Percentiles rank a stretch among this genome's conserved stretches.
Conservation (phyloP, 2,888 invertebrate species). For the Opisthograptis luteolata region DNA sequence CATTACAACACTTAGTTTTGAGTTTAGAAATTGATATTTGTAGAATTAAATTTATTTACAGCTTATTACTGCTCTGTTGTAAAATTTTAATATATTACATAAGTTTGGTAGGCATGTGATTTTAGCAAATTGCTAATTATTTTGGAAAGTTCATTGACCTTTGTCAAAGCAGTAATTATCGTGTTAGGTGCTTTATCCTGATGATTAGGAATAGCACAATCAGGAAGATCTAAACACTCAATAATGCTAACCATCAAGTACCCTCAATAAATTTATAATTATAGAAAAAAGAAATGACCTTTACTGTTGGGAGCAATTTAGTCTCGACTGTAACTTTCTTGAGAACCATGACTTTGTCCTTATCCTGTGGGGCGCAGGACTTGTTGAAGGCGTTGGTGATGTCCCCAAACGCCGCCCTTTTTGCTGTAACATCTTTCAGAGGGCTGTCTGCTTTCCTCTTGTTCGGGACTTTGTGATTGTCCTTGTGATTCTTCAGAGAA, state of each 20-base stretch:
- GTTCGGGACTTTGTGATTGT: conserved; percentile 79
- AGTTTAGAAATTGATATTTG: no score
- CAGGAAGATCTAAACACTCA: no score
- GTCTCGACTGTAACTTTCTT: conserved; percentile 81
- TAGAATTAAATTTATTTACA: no score
- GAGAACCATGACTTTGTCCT: conserved; percentile 66
- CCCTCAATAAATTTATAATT: conserved; percentile 42
- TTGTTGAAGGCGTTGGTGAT: conserved; percentile 89
- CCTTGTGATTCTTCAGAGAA: conserved; percentile 74
- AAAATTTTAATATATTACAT: no score
- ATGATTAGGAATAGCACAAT: no score
- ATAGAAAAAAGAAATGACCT: conserved; percentile 56
- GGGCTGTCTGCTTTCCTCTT: conserved; percentile 94
- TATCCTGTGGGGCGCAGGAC: conserved; percentile 63
- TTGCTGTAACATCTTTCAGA: conserved; percentile 88
- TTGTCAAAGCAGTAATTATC: no score
- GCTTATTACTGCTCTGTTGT: no score
- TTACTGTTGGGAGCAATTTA: conserved; percentile 76
- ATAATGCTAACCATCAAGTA: conserved; percentile 33
- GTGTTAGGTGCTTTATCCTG: no score
- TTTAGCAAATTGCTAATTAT: conserved; percentile 24
- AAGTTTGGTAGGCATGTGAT: conserved; percentile 26
- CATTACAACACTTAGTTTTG: no score
- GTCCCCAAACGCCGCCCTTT: conserved; percentile 94
- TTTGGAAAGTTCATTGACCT: conserved; percentile 69